phyloP scores from a whole-genome alignment of 2,113 vertebrate species.

The Indicator maculatus region DNA sequence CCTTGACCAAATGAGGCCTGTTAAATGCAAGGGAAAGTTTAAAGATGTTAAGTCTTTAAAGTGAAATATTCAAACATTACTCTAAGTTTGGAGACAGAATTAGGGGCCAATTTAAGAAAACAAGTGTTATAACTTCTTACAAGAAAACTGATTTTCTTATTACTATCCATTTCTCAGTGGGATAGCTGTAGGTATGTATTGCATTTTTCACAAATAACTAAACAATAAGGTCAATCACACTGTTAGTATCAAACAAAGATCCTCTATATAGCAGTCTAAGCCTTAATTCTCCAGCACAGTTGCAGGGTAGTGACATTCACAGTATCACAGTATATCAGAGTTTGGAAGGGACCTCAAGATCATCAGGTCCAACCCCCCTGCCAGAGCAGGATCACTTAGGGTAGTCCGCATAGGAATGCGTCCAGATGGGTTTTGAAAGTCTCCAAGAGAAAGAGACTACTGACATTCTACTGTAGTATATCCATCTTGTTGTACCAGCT shows the following conservation, averaged over 20 bases:
- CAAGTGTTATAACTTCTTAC: background rate
- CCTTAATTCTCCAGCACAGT: background rate
- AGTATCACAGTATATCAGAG: too few relatives aligned
- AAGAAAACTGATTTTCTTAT: background rate
- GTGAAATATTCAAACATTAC: background rate
- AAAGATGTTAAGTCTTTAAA: background rate
- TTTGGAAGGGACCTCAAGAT: too few relatives aligned
- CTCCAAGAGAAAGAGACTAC: too few relatives aligned
- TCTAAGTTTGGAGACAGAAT: background rate
- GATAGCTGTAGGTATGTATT: background rate
- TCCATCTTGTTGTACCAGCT: background rate
- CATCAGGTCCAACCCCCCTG: too few relatives aligned
- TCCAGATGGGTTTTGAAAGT: too few relatives aligned
- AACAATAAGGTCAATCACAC: background rate
- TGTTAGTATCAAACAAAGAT: background rate
- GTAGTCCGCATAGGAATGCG: too few relatives aligned
- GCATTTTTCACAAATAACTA: background rate
- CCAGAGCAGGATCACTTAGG: too few relatives aligned
- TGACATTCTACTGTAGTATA: background rate
- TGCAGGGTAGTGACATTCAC: too few relatives aligned
- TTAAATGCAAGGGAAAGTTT: conserved; percentile 15
- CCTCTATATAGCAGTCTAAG: background rate
- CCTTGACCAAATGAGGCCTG: conserved; percentile 97
- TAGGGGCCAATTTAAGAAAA: background rate
- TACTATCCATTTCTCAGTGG: background rate